Percentiles rank a stretch among this genome's conserved stretches.
Conservation (phyloP, 1,140 invertebrate species). For the Cheumatopsyche charites region DNA sequence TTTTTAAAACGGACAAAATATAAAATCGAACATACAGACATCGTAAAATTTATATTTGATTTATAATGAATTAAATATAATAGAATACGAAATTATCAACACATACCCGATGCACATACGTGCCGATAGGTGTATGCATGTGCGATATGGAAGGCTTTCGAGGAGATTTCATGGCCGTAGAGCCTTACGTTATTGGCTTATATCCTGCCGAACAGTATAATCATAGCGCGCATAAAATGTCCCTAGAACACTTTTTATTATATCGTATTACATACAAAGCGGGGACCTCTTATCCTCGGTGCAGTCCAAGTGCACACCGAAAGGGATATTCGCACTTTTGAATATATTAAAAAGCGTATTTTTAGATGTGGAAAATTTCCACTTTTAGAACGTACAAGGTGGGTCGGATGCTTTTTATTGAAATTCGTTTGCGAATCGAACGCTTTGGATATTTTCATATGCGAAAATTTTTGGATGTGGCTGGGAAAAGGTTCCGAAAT, state of each 20-base stretch:
- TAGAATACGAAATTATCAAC: too few species aligned
- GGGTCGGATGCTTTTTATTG: background rate
- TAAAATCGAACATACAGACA: too few species aligned
- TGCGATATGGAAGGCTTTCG: slow-evolving; percentile 21
- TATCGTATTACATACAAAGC: slow-evolving; percentile 45
- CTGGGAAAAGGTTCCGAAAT: too few species aligned
- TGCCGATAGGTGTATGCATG: slow-evolving; percentile 3
- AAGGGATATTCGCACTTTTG: background rate
- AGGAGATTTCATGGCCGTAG: slow-evolving; percentile 29
- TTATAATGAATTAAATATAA: too few species aligned
- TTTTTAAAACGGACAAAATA: too few species aligned
- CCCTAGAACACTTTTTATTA: slow-evolving; percentile 45
- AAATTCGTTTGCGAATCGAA: background rate
- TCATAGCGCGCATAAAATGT: slow-evolving; percentile 42
- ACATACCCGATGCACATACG: background rate
- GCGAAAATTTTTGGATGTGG: background rate
- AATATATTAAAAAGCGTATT: background rate
- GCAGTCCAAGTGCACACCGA: slow-evolving; percentile 13
- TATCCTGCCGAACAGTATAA: slow-evolving; percentile 44
- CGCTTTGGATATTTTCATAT: background rate
- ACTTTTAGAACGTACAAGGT: background rate
- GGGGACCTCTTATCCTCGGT: slow-evolving; percentile 18
- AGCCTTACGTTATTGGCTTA: slow-evolving; percentile 40
- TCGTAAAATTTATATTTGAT: too few species aligned
- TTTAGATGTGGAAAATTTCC: background rate